phyloP scores from a whole-genome alignment of 2,797 vertebrate species.

The Halcyon leucocephala region DNA sequence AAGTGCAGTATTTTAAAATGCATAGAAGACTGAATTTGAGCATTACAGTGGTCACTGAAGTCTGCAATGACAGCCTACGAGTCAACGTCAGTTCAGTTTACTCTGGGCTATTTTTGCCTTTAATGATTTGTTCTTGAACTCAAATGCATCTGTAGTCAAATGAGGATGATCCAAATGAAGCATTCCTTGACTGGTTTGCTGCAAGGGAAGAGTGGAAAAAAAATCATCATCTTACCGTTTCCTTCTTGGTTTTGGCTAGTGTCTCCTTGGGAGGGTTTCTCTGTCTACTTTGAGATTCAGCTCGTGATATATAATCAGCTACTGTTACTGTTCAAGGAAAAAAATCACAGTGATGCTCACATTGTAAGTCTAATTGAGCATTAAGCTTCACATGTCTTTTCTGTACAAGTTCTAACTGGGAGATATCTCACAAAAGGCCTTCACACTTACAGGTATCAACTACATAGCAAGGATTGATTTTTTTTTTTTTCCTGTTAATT shows the following conservation, averaged over 20 bases:
- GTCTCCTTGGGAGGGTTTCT: slow-evolving; percentile 87
- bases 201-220: background rate
- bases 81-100: background rate
- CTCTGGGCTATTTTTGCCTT: background rate
- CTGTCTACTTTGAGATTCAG: slow-evolving; percentile 98
- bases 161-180: background rate
- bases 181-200: background rate
- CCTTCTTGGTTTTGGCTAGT: slow-evolving; percentile 91
- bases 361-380: background rate
- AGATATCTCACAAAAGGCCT: slow-evolving; percentile 47
- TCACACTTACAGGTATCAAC: slow-evolving; percentile 28
- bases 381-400: background rate
- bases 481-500: background rate
- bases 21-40: background rate
- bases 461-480: background rate
- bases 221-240: slow-evolving; percentile 84
- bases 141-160: background rate
- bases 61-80: background rate
- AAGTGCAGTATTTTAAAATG: background rate
- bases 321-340: slow-evolving; percentile 91
- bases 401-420: slow-evolving; percentile 23
- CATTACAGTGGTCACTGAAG: background rate
- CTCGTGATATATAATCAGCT: slow-evolving; percentile 99
- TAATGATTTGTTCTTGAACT: background rate
- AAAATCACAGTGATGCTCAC: slow-evolving; percentile 70